phyloP scores from a whole-genome alignment of 1,140 invertebrate species.

The Trichonephila inaurata region DNA sequence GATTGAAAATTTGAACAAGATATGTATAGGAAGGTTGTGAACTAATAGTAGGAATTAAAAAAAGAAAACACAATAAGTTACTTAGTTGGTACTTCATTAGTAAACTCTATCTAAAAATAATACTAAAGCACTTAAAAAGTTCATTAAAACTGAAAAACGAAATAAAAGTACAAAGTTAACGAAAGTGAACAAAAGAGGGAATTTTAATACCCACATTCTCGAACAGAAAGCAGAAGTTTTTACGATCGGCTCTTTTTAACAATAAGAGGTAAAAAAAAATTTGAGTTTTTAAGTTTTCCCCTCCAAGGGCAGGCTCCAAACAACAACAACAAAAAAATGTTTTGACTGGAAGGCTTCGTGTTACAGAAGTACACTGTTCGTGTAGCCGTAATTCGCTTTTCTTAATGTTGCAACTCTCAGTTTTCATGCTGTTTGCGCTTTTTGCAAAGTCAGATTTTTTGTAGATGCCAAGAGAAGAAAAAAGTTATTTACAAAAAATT shows the following conservation, averaged over 20 bases:
- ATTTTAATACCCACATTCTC: neutral
- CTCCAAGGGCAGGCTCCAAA: too few species aligned
- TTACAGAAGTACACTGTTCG: neutral
- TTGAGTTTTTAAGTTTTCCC: neutral
- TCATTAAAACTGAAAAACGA: too few species aligned
- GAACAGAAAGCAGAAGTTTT: neutral
- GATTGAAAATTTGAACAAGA: too few species aligned
- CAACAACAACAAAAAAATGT: neutral
- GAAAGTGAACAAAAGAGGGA: neutral
- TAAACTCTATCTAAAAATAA: too few species aligned
- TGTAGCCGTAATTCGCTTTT: neutral
- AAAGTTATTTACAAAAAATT: neutral
- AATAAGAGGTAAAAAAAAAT: neutral
- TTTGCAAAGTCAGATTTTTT: conserved; percentile 42
- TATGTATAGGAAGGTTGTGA: too few species aligned
- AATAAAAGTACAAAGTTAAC: too few species aligned
- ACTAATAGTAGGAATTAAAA: too few species aligned
- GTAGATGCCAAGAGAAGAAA: neutral
- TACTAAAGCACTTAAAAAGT: too few species aligned
- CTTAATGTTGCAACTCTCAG: neutral
- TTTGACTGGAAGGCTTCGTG: conserved; percentile 8
- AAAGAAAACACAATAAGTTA: too few species aligned
- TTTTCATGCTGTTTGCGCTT: neutral
- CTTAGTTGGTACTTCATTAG: too few species aligned
- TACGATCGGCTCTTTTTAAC: neutral